Evolutionary conservation across 1,140 invertebrate genomes (phyloP), one percentile per base, ranked within the genome.

Genomic region (Galendromus occidentalis): DNA sequence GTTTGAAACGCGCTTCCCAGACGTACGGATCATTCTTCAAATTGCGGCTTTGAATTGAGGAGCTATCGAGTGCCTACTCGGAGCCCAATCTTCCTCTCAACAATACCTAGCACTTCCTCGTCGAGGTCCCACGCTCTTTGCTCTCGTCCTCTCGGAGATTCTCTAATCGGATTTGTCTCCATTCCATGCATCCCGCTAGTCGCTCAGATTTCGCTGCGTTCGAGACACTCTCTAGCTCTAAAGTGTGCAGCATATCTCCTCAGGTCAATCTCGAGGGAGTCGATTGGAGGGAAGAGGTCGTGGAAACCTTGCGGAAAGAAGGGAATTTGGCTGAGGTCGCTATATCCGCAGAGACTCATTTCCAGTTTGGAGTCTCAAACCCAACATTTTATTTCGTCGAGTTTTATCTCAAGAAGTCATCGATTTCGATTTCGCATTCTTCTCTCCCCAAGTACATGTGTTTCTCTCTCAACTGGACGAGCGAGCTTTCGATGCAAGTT

Each of bases 301-400:
- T 59, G 1, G 51, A 59, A 22, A 59, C 51, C 1, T 14, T 59
- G 25, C 14, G 51, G 51, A 59, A 14, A 25, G 25, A 25, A 14
- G 51, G 51, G 33, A 59, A 59, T 25, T 22, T 59, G 12, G 51
- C 51, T 29, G 51, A 59, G 14, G 51, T 59, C 25, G 51, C 51
- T 9, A 59, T 59, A 5, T 59, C 51, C 14, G n/a, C 51, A 2
- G 51, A 59, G 33, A 59, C 51, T 33, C 51, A 59, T 59, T 59
- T 59, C 51, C 51, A 59, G 9, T 59, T 59, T 25, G 51, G 51
- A 9, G 51, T 59, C 25, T 59, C 51, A 2, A 59, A 59, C 25
- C 51, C 51, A 12, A 59, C 51, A 4, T 59, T 59, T 9, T 59
- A 59, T 59, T 59, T 59, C 51, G 51, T 59, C 51, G 51, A 59